Evolutionary conservation across 2,113 vertebrate species (phyloP), one percentile per base, ranked within the genome.

Genomic region (Mustelus asterias): DNA sequence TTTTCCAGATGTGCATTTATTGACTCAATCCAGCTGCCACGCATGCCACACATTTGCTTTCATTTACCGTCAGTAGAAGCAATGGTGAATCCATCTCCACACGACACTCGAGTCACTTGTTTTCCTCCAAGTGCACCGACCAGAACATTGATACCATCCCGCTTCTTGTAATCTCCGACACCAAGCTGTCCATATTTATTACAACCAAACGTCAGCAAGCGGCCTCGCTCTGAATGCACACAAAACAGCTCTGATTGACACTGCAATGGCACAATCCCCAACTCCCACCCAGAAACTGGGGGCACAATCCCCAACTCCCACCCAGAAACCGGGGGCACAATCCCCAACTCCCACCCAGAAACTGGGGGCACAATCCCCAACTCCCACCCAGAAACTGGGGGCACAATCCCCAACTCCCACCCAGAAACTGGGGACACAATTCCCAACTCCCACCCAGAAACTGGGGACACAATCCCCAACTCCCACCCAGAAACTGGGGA

Each of bases 51-150:
- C 85, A 22, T 44, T 60, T 0, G 4, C 88, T 37, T 24, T 13
- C n/a, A 96, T 41, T 18, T 96, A 99, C 99, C 99, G 0, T 99
- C 98, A 86, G 99, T 99, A 97, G 98, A 98, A 96, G 98, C 98
- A 83, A 99, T 99, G 96, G 99, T 99, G 97, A 99, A 99, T 80
- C 99, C 99, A 96, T 99, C 99, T 96, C 99, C 99, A 63, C 99
- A 99, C 9, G 99, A 99, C 96, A 99, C 98, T 97, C 99, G 98
- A 96, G 98, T 98, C 96, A 99, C 98, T 63, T 97, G 98, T 97
- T 99, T 99, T 16, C 99, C 99, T 93, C 99, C 99, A 96, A 99
- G 97, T 13, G 99, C 98, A 96, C 99, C 99, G 96, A 99, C 97
- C 70, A 99, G 98, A 83, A 99, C 97, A 96, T 99, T 99, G 97